Evolutionary conservation across 2,113 vertebrate genomes (phyloP).

Genomic region (Gallinago jamesoni): DNA sequence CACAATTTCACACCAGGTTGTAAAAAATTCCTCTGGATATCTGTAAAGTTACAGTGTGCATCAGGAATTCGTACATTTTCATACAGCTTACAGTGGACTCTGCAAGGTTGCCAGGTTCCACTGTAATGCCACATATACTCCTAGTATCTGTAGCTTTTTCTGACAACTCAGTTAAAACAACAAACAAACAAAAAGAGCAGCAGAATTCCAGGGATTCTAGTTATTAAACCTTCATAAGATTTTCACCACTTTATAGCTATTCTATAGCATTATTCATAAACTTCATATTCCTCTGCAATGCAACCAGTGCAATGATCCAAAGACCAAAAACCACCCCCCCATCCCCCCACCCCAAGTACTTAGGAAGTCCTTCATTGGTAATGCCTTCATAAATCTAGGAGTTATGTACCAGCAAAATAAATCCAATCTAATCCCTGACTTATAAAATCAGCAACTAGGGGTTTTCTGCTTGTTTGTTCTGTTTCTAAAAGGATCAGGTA

Average conservation of each 20-base stretch:
- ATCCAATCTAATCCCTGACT: constrained; percentile 62
- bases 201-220: constrained; percentile 45
- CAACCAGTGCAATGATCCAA: constrained; percentile 58
- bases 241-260: constrained; percentile 53
- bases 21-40: constrained; percentile 12
- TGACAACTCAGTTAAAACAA: background rate
- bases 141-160: constrained; percentile 42
- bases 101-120: background rate
- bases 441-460: constrained; percentile 49
- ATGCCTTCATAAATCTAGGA: constrained; percentile 69
- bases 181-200: background rate
- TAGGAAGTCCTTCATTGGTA: constrained; percentile 68
- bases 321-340: background rate
- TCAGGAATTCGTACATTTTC: background rate
- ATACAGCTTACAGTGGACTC: background rate
- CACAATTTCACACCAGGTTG: background rate
- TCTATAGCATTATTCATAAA: constrained; percentile 62
- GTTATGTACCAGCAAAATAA: constrained; percentile 74
- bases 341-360: background rate
- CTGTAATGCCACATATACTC: background rate
- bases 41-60: background rate
- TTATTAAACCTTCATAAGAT: constrained; percentile 69
- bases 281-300: constrained; percentile 59
- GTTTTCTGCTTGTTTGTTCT: constrained; percentile 8
- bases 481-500: constrained; percentile 61